These are phyloP conservation scores for Squalus acanthias DNA, from an alignment of 2,797 vertebrate species.

Conservation along the genomic window DNA sequence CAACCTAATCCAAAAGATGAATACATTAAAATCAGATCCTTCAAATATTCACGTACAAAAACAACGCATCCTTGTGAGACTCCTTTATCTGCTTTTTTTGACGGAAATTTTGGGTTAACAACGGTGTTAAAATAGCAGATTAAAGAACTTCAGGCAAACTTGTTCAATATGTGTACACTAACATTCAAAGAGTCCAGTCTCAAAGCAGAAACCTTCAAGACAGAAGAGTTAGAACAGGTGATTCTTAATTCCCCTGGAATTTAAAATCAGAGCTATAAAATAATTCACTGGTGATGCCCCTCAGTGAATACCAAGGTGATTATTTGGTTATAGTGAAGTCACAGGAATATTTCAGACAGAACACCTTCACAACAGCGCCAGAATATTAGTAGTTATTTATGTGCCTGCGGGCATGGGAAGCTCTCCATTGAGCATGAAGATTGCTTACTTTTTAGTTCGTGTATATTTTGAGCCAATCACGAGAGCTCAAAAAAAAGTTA, in stretches of 20 bases:
- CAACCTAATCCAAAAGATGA: neutral
- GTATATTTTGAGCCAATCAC: neutral
- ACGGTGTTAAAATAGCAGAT: neutral
- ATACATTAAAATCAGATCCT: neutral
- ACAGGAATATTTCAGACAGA: neutral
- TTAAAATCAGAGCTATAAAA: neutral
- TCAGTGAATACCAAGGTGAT: neutral
- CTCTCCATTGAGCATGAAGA: neutral
- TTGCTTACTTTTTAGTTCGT: neutral
- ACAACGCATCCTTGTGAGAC: neutral
- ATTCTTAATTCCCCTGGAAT: neutral
- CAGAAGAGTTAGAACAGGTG: no score
- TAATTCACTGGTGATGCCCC: neutral
- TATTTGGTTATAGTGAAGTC: neutral
- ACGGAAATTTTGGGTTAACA: neutral
- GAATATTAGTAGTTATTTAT: neutral
- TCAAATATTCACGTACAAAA: neutral
- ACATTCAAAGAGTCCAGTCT: neutral
- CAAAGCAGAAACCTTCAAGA: neutral
- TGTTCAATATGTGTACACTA: neutral
- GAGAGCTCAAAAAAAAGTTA: neutral
- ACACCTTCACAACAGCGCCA: neutral
- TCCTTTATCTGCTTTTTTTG: neutral
- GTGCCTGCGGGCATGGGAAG: neutral
- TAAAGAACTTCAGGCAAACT: neutral